A percentile compares a stretch with the other conserved stretches of the same genome.
phyloP scores from a whole-genome alignment of 2,888 invertebrate genomes.

The Idaea straminata region DNA sequence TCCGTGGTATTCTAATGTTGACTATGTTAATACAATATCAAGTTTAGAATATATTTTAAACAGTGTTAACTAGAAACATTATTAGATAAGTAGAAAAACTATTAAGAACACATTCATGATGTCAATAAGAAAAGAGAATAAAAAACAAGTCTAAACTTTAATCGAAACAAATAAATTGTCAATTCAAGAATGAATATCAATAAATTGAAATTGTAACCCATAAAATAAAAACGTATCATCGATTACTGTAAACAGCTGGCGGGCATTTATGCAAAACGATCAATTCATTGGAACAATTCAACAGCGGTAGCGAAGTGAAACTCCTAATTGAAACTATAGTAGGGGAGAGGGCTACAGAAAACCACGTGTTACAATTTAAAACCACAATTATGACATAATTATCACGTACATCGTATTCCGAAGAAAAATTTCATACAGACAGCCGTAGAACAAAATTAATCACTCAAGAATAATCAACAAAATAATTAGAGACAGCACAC shows the following conservation, averaged over 20 bases:
- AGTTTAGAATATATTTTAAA: background rate
- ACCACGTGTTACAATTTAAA: too few relatives aligned
- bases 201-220: conserved; percentile 75
- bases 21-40: background rate
- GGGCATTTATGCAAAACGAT: conserved; percentile 76
- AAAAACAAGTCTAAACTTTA: conserved; percentile 71
- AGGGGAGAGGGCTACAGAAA: conserved; percentile 21
- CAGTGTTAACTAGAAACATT: too few relatives aligned
- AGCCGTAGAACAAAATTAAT: too few relatives aligned
- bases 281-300: conserved; percentile 66
- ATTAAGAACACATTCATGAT: background rate
- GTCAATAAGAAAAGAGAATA: conserved; percentile 34
- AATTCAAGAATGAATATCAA: conserved; percentile 69
- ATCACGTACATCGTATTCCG: too few relatives aligned
- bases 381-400: too few relatives aligned
- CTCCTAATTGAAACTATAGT: conserved; percentile 58
- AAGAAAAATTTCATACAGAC: too few relatives aligned
- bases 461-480: too few relatives aligned
- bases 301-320: conserved; percentile 67
- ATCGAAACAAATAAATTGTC: conserved; percentile 75
- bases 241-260: conserved; percentile 78
- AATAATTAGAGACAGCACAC: too few relatives aligned
- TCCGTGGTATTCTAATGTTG: background rate
- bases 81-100: background rate
- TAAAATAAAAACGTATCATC: conserved; percentile 79